Percentiles rank a stretch among this genome's conserved stretches.
phyloP scores from a whole-genome alignment of 23 tunicate genomes.

The Phallusia fumigata region DNA sequence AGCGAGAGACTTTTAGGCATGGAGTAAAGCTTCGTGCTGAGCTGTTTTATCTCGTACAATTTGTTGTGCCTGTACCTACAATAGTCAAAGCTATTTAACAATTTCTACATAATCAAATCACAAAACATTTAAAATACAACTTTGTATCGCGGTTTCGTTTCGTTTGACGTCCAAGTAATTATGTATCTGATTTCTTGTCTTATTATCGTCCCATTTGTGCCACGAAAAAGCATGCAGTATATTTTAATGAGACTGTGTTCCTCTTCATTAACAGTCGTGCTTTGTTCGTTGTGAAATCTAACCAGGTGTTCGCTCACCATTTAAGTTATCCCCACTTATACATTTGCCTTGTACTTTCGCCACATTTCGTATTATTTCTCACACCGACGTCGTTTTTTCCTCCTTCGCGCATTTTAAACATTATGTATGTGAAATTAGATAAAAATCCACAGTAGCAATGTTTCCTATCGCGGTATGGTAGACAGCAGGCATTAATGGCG shows the following conservation, averaged over 20 bases:
- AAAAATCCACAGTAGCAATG: constrained; percentile 7
- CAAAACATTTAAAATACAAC: too few species aligned
- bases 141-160: too few species aligned
- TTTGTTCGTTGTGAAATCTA: neutral
- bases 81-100: too few species aligned
- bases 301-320: too few species aligned
- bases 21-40: too few species aligned
- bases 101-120: too few species aligned
- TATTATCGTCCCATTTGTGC: neutral
- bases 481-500: too few species aligned
- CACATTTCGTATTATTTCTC: constrained; percentile 12
- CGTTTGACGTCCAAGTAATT: too few species aligned
- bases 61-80: too few species aligned
- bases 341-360: neutral
- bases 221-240: constrained; percentile 8
- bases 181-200: neutral
- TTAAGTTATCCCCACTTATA: neutral
- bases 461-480: too few species aligned
- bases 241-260: constrained; percentile 1
- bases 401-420: constrained; percentile 17
- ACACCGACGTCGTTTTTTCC: constrained; percentile 24
- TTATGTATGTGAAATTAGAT: constrained; percentile 11
- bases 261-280: neutral
- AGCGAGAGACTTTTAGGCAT: too few species aligned
- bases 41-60: too few species aligned